Base-by-base conservation (phyloP, 2,113 vertebrate genomes). In the Corythaixoides concolor region DNA sequence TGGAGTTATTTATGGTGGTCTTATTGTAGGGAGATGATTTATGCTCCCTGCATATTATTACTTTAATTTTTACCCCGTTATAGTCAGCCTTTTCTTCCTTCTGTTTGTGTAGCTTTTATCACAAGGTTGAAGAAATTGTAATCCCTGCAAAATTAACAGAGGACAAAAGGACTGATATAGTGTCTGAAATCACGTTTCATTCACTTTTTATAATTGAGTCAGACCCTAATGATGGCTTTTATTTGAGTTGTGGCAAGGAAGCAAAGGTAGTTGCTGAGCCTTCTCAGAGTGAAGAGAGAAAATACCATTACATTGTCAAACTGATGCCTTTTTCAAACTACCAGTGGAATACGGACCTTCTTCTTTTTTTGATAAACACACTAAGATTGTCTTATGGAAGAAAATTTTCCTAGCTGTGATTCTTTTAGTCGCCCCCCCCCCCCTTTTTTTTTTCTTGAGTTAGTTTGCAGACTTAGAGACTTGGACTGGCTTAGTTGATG, bases 261-360 rank as follows among this genome's bases (percentile, higher is more conserved):
- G 68, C 33, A 80, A 50, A 76, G 35, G 47, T 59, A 43, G 39
- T 64, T 83, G 56, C 43, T 74, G 28, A 83, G 60, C 27, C 75
- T 39, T 79, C 35, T 20, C 15, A 58, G 59, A 47, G 50, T 16
- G 43, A 55, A 58, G 33, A 68, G 53, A 60, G 33, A 67, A 73
- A 83, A 53, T 62, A 45, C 15, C 21, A 30, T 50, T 81, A 56
- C 47, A 39, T 45, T 45, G 35, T 87, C 18, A 37, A 58, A 68
- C 33, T 28, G 24, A n/a, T 58, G 41, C 47, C 32, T 72, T 66
- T 88, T 50, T 63, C 43, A 41, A 58, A 37, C 21, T 91, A 33
- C n/a, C 0, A 1, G 27, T 64, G 30, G 27, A 74, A 74, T 52
- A 50, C 0, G 1, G 32, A 8, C 8, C 5, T 81, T 39, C 7